Evolutionary conservation across 2,113 vertebrate genomes (phyloP).

Genomic region (Ibidorhyncha struthersii): DNA sequence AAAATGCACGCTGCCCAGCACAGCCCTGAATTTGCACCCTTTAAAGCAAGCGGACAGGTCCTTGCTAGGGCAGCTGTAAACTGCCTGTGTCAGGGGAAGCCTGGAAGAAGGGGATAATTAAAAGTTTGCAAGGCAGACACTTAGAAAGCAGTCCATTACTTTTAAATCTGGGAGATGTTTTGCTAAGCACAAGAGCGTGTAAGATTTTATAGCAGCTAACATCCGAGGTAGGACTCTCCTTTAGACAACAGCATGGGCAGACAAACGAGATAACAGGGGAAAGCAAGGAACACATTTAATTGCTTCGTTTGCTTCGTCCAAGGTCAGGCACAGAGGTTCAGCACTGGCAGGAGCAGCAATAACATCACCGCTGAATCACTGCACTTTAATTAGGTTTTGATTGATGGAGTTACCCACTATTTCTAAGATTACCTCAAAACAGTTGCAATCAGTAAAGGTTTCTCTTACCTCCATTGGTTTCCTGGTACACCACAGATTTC

Average conservation of each 20-base stretch:
- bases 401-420: not conserved
- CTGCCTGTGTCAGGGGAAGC: not conserved
- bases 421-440: not conserved
- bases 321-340: not conserved
- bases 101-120: not conserved
- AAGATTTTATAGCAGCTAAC: not conserved
- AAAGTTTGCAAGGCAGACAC: not conserved
- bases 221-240: not conserved
- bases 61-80: not conserved
- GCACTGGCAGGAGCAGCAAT: not conserved
- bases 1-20: not conserved
- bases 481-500: constrained; percentile 95
- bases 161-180: not conserved
- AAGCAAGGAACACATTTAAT: not conserved
- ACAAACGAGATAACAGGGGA: not conserved
- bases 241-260: not conserved
- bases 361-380: not conserved
- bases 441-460: not conserved
- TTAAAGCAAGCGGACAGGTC: not conserved
- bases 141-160: not conserved
- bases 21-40: not conserved
- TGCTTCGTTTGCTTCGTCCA: not conserved
- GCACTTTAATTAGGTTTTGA: not conserved
- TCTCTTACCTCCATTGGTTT: constrained; percentile 92
- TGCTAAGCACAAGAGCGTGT: not conserved